These are phyloP conservation scores for Hyles lineata DNA, from an alignment of 2,888 invertebrate species.

Conservation along the genomic window DNA sequence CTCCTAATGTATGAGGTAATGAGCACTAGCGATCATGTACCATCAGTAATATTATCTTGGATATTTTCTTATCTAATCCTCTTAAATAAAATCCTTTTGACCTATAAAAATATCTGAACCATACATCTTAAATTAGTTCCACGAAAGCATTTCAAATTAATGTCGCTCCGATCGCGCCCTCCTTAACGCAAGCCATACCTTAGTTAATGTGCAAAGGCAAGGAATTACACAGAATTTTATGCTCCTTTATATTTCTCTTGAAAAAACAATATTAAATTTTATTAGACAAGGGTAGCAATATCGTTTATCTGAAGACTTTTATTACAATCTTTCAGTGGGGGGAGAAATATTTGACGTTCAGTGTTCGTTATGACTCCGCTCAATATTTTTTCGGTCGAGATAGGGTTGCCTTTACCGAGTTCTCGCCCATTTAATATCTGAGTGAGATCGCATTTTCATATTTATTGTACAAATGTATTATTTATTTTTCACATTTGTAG, in stretches of 20 bases:
- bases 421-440: conserved; percentile 10
- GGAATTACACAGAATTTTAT: conserved; percentile 31
- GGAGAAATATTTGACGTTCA: conserved; percentile 32
- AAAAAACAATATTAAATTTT: conserved; percentile 41
- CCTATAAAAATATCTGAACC: too few species aligned
- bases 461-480: conserved; percentile 19
- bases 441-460: conserved; percentile 21
- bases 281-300: conserved; percentile 37
- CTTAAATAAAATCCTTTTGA: too few species aligned
- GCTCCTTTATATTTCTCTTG: conserved; percentile 39
- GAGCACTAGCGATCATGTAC: too few species aligned
- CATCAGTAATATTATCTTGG: too few species aligned
- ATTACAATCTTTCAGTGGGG: conserved; percentile 39
- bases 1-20: too few species aligned
- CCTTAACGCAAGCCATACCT: conserved; percentile 6
- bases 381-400: conserved; percentile 29
- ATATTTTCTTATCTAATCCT: too few species aligned
- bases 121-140: too few species aligned
- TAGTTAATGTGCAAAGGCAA: conserved; percentile 6
- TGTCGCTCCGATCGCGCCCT: not conserved
- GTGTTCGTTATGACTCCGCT: conserved; percentile 31
- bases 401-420: conserved; percentile 14
- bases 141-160: too few species aligned
- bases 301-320: conserved; percentile 36
- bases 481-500: conserved; percentile 21